Evolutionary conservation across 2,113 vertebrate genomes (phyloP).

Genomic region (Prochilodus magdalenae): DNA sequence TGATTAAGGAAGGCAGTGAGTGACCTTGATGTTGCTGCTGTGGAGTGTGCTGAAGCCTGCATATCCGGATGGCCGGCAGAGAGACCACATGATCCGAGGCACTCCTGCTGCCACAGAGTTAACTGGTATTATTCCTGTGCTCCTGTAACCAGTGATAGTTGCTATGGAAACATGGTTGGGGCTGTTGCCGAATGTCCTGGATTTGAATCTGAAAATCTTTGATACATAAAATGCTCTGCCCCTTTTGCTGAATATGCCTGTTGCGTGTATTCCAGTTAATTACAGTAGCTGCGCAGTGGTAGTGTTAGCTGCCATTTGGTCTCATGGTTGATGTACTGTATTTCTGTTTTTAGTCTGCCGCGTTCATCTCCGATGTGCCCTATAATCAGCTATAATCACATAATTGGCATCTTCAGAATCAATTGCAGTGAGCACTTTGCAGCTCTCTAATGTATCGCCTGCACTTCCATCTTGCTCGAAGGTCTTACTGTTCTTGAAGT

Average conservation of each 20-base stretch:
- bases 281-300: background rate
- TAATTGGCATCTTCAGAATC: constrained; percentile 4
- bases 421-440: background rate
- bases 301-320: background rate
- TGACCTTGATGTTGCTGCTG: constrained; percentile 13
- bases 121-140: background rate
- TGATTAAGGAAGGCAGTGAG: background rate
- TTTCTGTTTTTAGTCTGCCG: background rate
- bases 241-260: background rate
- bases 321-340: background rate
- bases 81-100: background rate
- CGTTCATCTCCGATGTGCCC: background rate
- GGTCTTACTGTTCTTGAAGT: background rate
- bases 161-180: constrained; percentile 15
- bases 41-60: background rate
- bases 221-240: background rate
- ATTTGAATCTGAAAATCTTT: constrained; percentile 16
- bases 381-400: background rate
- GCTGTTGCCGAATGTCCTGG: constrained; percentile 15
- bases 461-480: background rate
- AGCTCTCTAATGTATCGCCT: background rate
- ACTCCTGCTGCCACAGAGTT: background rate
- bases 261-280: background rate
- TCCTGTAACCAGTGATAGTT: constrained; percentile 3
- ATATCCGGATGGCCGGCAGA: background rate